Evolutionary conservation across 2,797 vertebrate genomes (phyloP).

Genomic region (Cephalopachus bancanus): DNA sequence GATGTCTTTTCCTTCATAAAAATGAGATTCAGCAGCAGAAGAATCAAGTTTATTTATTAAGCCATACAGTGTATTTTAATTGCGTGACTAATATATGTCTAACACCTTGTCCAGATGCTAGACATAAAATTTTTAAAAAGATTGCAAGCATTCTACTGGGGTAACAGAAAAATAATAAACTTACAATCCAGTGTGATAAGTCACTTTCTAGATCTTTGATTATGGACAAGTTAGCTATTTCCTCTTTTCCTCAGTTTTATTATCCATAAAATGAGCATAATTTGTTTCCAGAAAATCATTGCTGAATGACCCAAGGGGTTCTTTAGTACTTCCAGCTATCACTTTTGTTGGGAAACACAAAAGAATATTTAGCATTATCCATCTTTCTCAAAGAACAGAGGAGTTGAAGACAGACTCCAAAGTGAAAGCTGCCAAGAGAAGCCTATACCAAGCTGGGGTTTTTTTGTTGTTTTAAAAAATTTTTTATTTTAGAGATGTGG

Average conservation of each 20-base stretch:
- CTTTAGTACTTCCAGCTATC: not conserved
- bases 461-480: no score
- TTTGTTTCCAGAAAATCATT: not conserved
- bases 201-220: not conserved
- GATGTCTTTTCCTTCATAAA: slow-evolving; percentile 21
- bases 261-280: not conserved
- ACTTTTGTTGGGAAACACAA: slow-evolving; percentile 21
- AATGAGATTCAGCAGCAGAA: slow-evolving; percentile 21
- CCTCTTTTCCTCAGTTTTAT: not conserved
- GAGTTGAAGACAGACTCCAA: not conserved
- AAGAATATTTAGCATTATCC: not conserved
- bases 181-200: not conserved
- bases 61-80: slow-evolving; percentile 21
- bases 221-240: not conserved
- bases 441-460: no score
- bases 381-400: slow-evolving; percentile 4
- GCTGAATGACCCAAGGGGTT: not conserved
- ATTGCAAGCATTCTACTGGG: not conserved
- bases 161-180: not conserved
- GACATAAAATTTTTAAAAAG: not conserved
- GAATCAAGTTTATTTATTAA: not conserved
- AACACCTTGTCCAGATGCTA: not conserved
- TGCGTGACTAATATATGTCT: not conserved
- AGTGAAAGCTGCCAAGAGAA: not conserved
- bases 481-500: no score